Base-by-base conservation (phyloP, 2,888 invertebrate genomes). In the Hermodice carunculata region DNA sequence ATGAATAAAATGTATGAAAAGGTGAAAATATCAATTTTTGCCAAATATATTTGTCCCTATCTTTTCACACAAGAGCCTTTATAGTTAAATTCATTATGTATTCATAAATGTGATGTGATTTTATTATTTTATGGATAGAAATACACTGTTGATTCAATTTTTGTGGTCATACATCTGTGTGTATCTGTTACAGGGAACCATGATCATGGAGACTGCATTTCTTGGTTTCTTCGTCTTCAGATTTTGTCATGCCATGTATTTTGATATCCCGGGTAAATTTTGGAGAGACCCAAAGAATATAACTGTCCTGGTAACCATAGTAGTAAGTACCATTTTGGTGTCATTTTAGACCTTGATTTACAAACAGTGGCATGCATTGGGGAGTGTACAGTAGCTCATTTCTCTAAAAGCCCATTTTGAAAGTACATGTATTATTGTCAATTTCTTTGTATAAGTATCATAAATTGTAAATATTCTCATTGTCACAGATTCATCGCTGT, bases 221-320 rank as follows among this genome's bases (percentile, higher is more conserved):
- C 61, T 86, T 6, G 52, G 66, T 1, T 84, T 81, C 64, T 86
- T 85, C 66, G 61, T 79, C 1, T 78, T 78, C 43, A 78, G 86
- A 48, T 77, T 86, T 28, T 64, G 78, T 44, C 86, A 86, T 69
- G 76, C 79, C 51, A 69, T 69, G 8, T 74, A 78, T 61, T 84
- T 87, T 69, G 78, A 78, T 40, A 75, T 78, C 17, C 63, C 70
- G n/a, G 73, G 68, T 32, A 71, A 76, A 8, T 87, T 87, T 71
- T 85, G 83, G 80, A 74, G 70, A 57, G 87, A 87, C 69, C 79
- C 80, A 5, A 87, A 87, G 66, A 85, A 86, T 70, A 75, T 85
- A 8, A 73, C 84, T 56, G 79, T 86, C 19, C 61, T 86, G 17
- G 73, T 70, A 19, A 74, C 80, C 22, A 79, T 87, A 22, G 60